Evolutionary conservation across 2,888 invertebrate genomes (phyloP).

Genomic region (Balanococcus diminutus): DNA sequence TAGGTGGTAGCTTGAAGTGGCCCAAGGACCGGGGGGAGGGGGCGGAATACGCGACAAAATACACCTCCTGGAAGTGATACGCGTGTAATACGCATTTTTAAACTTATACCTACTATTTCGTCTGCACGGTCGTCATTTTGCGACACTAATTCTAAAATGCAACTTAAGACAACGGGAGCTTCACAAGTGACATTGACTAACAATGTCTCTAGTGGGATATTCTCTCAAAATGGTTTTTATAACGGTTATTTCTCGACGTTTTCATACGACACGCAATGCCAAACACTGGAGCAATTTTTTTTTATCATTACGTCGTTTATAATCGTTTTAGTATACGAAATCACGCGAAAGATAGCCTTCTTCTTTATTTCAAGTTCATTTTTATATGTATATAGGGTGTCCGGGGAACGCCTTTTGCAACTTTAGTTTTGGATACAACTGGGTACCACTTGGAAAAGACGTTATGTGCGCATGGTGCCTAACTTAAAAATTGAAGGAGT

Average conservation of each 20-base stretch:
- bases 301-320: neutral
- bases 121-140: neutral
- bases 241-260: conserved; percentile 18
- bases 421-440: too few relatives aligned
- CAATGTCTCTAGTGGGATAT: neutral
- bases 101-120: neutral
- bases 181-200: conserved; percentile 1
- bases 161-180: neutral
- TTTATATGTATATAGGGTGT: too few relatives aligned
- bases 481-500: too few relatives aligned
- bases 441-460: too few relatives aligned
- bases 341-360: neutral
- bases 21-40: too few relatives aligned
- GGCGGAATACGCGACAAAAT: neutral
- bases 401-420: too few relatives aligned
- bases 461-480: too few relatives aligned
- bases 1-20: neutral
- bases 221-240: neutral
- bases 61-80: neutral
- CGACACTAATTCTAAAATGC: conserved; percentile 3
- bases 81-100: conserved; percentile 3
- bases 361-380: neutral
- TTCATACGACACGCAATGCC: neutral
- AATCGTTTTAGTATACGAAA: neutral
- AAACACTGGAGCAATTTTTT: neutral